Evolutionary conservation across 2,113 vertebrate genomes (phyloP).

Genomic region (Fregetta grallaria): DNA sequence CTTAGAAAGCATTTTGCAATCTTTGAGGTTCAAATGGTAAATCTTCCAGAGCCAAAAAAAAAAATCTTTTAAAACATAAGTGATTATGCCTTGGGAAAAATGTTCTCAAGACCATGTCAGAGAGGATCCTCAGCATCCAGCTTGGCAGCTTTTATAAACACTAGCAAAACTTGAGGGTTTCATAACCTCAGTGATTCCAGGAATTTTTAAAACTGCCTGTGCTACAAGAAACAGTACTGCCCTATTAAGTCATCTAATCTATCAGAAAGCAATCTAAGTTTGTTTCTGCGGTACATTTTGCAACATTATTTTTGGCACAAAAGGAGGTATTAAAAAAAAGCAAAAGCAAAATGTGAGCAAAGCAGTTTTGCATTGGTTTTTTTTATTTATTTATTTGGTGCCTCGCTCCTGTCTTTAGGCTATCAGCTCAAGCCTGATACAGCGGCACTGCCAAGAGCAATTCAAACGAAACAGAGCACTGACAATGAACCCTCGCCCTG

Average conservation of each 20-base stretch:
- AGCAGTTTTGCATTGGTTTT: neutral
- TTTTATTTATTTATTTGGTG: neutral
- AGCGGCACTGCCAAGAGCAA: neutral
- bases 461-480: neutral
- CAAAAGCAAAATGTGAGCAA: neutral
- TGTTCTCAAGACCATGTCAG: neutral
- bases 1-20: neutral
- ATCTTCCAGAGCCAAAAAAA: neutral
- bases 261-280: neutral
- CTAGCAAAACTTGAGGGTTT: neutral
- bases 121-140: neutral
- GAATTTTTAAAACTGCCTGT: conserved; percentile 34
- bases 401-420: neutral
- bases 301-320: neutral
- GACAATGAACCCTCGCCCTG: neutral
- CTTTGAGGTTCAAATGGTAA: neutral
- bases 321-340: neutral
- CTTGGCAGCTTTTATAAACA: neutral
- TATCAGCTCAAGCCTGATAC: neutral
- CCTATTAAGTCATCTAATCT: neutral
- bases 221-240: neutral
- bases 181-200: neutral
- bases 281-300: neutral
- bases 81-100: neutral
- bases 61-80: neutral